phyloP scores from a whole-genome alignment of 2,113 vertebrate genomes.

The Cichladusa arquata region DNA sequence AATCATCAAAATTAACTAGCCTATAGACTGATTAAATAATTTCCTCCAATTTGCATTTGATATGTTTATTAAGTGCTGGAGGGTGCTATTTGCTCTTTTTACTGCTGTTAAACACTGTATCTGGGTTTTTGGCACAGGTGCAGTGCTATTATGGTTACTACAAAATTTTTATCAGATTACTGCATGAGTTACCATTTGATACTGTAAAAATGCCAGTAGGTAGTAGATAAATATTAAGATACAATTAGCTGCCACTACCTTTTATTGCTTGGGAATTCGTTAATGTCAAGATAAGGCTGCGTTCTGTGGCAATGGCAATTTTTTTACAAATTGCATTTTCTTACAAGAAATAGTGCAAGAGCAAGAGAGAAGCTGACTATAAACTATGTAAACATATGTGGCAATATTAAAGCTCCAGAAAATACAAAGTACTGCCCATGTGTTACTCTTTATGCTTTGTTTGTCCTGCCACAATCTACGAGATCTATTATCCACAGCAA shows the following conservation, averaged over 20 bases:
- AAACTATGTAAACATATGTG: background rate
- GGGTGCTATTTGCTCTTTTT: slow-evolving; percentile 32
- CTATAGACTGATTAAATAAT: slow-evolving; percentile 59
- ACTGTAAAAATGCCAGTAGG: slow-evolving; percentile 24
- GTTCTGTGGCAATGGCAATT: background rate
- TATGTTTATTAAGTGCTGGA: slow-evolving; percentile 55
- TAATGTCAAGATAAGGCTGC: background rate
- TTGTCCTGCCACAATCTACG: background rate
- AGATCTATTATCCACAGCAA: background rate
- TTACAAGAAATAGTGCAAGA: background rate
- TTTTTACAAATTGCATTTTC: background rate
- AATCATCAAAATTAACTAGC: slow-evolving; percentile 43
- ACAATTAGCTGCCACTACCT: background rate
- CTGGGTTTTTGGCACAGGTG: slow-evolving; percentile 47
- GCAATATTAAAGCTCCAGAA: background rate
- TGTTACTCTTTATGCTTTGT: background rate
- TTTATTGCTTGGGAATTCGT: background rate
- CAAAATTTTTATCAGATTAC: slow-evolving; percentile 48
- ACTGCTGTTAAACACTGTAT: background rate
- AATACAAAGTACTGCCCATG: background rate
- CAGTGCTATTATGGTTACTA: slow-evolving; percentile 12
- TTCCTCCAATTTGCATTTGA: slow-evolving; percentile 56
- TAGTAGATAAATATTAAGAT: slow-evolving; percentile 31
- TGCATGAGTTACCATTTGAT: slow-evolving; percentile 6
- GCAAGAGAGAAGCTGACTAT: background rate